A percentile compares a stretch with the other conserved stretches of the same genome.
Evolutionary conservation across 2,113 vertebrate species (phyloP).

Genomic region (Agapornis roseicollis): DNA sequence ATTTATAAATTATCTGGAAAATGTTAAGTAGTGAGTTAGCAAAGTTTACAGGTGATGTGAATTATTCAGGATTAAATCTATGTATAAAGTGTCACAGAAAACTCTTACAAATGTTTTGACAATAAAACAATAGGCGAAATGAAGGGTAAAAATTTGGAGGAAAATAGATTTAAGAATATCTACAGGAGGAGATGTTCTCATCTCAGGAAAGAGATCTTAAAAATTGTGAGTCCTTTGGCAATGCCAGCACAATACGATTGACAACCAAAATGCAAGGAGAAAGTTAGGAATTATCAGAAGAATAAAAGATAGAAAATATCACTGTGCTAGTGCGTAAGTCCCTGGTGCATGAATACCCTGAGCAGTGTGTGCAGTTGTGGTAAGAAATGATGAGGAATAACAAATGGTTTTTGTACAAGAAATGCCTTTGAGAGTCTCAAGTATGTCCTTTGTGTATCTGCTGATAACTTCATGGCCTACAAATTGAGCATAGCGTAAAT

Average conservation of each 20-base stretch:
- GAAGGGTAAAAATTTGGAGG: neutral
- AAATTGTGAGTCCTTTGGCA: neutral
- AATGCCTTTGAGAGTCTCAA: neutral
- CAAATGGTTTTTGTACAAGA: neutral
- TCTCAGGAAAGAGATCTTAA: neutral
- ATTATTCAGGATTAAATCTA: neutral
- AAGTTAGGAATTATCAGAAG: neutral
- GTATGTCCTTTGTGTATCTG: neutral
- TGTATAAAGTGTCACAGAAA: neutral
- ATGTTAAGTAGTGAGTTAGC: neutral
- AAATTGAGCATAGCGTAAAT: neutral
- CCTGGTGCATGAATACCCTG: neutral
- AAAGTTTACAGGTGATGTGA: neutral
- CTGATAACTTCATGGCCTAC: neutral
- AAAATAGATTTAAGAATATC: neutral
- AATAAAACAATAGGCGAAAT: neutral
- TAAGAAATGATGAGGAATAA: neutral
- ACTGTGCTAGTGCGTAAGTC: neutral
- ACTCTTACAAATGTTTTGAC: neutral
- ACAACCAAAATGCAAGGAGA: neutral
- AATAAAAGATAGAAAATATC: neutral
- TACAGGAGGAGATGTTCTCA: neutral
- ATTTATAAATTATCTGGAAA: constrained; percentile 6
- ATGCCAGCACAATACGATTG: neutral
- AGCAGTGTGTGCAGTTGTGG: neutral